Evolutionary conservation across 2,797 vertebrate genomes (phyloP), one percentile per base, ranked within the genome.

Genomic region (Choloepus didactylus): DNA sequence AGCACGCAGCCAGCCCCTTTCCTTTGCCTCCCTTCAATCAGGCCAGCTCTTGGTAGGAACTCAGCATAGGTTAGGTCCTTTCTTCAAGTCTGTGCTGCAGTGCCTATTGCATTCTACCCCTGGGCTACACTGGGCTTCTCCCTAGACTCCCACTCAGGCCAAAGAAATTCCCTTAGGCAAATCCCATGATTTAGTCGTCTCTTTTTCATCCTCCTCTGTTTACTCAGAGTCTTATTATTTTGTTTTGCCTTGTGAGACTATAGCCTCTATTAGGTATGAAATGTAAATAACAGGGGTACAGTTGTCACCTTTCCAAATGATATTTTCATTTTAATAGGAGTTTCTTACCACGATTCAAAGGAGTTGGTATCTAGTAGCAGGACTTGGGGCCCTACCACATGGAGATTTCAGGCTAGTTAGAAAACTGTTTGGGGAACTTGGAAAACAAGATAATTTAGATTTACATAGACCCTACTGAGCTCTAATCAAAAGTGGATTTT

Each of bases 401-500:
- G 6, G 21, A 87, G 35, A 38, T 23, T 70, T 77, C 9, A 35
- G 16, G 10, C 77, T 80, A 38, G 18, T 76, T 81, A 80, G 14
- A 11, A n/a, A 46, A 83, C 67, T 93, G 66, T 44, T 35, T 69
- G 29, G 44, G 60, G 1, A 67, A 64, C 4, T 31, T n/a, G 19
- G 16, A 16, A 46, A 70, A 49, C 44, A 89, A 89, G 25, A 38
- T 62, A 51, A 82, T 80, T 67, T 80, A 56, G 8, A 35, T 81
- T 95, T 91, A 89, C 81, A 64, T 75, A 96, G 31, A 89, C n/a
- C 35, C 41, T 84, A 85, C 18, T 29, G 21, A 93, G 80, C 56
- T 95, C 62, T 76, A 88, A 91, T 92, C 59, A 92, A 88, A 92
- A 21, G 27, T 80, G 54, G 62, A 27, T 31, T 92, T 93, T 96